Conservation (phyloP, 2,888 invertebrate species). For the Argyresthia albistria region DNA sequence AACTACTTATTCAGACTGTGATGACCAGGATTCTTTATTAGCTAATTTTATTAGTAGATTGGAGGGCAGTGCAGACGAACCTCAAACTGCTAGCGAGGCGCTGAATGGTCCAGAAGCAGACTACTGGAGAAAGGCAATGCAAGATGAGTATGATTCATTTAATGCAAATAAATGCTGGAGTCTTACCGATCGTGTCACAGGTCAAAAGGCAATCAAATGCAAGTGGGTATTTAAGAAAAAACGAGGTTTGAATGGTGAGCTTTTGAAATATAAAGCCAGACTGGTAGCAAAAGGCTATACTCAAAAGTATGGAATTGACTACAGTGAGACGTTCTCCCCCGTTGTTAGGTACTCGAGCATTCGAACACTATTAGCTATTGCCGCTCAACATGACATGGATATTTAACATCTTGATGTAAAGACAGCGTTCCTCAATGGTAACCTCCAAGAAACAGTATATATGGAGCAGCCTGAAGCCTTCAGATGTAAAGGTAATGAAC, state of each 20-base stretch:
- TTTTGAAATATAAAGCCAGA: not conserved
- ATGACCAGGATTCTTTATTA: not conserved
- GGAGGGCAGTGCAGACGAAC: not conserved
- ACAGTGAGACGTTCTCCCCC: not conserved
- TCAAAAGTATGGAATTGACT: not conserved
- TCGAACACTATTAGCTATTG: not conserved
- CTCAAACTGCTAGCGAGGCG: not conserved
- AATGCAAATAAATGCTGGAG: not conserved
- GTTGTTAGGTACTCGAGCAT: not conserved
- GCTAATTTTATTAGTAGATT: not conserved
- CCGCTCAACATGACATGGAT: not conserved
- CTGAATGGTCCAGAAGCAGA: not conserved
- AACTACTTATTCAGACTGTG: not conserved
- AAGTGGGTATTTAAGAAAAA: not conserved
- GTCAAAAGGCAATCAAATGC: not conserved
- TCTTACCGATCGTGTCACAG: not conserved
- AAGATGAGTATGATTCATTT: not conserved
- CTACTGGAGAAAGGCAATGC: not conserved
- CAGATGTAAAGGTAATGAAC: constrained; percentile 4
- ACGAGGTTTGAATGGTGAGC: not conserved
- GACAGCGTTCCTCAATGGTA: constrained; percentile 4
- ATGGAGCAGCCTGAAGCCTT: constrained; percentile 4
- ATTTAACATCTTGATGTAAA: constrained; percentile 4
- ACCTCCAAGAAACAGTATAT: constrained; percentile 1
- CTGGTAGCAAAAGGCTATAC: not conserved